phyloP scores from a whole-genome alignment of 1,140 invertebrate species.

The Amyelois transitella region DNA sequence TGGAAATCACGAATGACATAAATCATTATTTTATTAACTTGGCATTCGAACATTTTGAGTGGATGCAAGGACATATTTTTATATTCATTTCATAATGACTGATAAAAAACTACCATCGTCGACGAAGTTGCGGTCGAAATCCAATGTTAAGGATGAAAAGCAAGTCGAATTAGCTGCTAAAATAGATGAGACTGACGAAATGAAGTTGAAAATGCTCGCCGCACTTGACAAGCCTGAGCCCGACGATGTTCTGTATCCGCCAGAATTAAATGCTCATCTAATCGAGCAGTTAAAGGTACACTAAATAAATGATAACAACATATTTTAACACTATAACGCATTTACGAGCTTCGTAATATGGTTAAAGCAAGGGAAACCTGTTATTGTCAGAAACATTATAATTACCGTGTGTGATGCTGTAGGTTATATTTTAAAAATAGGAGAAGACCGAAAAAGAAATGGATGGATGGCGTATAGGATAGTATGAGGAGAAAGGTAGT shows the following conservation, averaged over 20 bases:
- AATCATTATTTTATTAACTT: too few species aligned
- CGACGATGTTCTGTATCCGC: constrained; percentile 57
- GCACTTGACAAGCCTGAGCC: constrained; percentile 45
- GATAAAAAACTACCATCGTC: constrained; percentile 13
- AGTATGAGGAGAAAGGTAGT: too few species aligned
- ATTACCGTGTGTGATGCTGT: too few species aligned
- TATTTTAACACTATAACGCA: too few species aligned
- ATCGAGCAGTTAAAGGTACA: constrained; percentile 67
- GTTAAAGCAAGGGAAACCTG: too few species aligned
- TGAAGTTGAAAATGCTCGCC: constrained; percentile 62
- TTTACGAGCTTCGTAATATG: too few species aligned
- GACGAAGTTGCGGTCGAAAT: constrained; percentile 30
- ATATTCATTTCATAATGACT: constrained; percentile 6
- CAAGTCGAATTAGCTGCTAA: constrained; percentile 38
- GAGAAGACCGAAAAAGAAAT: too few species aligned
- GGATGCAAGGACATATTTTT: not conserved
- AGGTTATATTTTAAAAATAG: too few species aligned
- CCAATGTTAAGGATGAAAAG: constrained; percentile 44
- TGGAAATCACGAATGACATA: too few species aligned
- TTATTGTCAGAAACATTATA: too few species aligned
- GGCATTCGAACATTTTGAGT: not conserved
- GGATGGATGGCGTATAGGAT: too few species aligned
- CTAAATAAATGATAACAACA: too few species aligned
- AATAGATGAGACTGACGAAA: constrained; percentile 68
- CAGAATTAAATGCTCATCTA: constrained; percentile 65